Evolutionary conservation across 2,888 invertebrate species (phyloP).

Genomic region (Vannuccia rotundouncinata): DNA sequence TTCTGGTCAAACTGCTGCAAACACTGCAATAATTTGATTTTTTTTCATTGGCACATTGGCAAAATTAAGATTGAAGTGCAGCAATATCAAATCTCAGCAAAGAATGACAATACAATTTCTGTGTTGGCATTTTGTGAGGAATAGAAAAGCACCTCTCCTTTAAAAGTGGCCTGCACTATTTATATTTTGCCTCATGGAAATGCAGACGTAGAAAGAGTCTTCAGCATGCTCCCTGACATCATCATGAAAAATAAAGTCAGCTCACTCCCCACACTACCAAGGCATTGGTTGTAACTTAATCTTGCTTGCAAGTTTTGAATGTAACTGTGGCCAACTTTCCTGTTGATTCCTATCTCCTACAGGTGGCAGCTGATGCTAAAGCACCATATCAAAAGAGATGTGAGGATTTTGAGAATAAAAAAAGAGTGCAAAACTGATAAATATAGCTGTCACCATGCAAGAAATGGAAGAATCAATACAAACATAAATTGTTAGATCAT

Average conservation of each 20-base stretch:
- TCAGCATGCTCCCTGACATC: neutral
- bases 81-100: neutral
- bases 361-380: neutral
- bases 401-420: neutral
- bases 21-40: too few species aligned
- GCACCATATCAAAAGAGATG: neutral
- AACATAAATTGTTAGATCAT: neutral
- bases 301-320: neutral
- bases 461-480: neutral
- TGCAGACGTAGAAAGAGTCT: neutral
- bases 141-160: neutral
- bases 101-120: neutral
- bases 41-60: too few species aligned
- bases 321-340: neutral
- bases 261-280: neutral
- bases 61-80: neutral
- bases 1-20: too few species aligned
- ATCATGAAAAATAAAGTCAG: neutral
- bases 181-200: neutral
- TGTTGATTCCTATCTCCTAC: neutral
- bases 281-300: neutral
- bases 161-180: neutral
- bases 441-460: neutral
- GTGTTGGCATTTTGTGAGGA: neutral
- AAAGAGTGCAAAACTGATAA: neutral